Evolutionary conservation across 2,113 vertebrate genomes (phyloP).

Genomic region (Passer domesticus): DNA sequence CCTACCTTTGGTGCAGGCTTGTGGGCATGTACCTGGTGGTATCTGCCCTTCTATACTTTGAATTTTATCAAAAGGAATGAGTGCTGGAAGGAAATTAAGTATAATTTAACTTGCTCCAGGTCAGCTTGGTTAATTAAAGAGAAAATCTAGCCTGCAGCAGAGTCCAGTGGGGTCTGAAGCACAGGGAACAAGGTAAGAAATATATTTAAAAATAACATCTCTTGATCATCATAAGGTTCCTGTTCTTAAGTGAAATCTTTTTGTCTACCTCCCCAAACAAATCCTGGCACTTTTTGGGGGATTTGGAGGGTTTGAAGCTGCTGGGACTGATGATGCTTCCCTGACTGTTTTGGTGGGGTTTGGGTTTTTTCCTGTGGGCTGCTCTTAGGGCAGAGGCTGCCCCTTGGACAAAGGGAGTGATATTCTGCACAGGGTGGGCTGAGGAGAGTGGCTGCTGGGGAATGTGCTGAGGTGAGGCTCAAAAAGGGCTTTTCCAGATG

Average conservation of each 20-base stretch:
- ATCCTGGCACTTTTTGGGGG: background rate
- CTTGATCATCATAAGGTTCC: background rate
- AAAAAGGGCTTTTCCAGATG: accelerated
- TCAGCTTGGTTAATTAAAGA: constrained; percentile 39
- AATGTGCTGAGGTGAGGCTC: background rate
- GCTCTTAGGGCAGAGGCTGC: background rate
- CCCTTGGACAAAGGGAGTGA: accelerated
- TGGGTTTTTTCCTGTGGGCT: accelerated
- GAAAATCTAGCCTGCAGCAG: background rate
- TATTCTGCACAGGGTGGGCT: accelerated
- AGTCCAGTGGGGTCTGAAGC: background rate
- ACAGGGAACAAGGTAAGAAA: background rate
- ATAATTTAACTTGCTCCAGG: background rate
- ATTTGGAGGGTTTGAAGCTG: background rate
- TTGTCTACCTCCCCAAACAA: background rate
- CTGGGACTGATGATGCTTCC: accelerated
- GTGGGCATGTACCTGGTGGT: background rate
- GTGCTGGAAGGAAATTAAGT: background rate
- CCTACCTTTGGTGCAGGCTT: background rate
- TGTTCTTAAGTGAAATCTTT: background rate
- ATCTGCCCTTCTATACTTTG: background rate
- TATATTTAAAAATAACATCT: background rate
- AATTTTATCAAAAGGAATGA: background rate
- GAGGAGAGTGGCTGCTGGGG: accelerated
- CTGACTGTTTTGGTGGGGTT: background rate